Evolutionary conservation across 2,113 vertebrate genomes (phyloP).

Genomic region (Pithys albifrons): DNA sequence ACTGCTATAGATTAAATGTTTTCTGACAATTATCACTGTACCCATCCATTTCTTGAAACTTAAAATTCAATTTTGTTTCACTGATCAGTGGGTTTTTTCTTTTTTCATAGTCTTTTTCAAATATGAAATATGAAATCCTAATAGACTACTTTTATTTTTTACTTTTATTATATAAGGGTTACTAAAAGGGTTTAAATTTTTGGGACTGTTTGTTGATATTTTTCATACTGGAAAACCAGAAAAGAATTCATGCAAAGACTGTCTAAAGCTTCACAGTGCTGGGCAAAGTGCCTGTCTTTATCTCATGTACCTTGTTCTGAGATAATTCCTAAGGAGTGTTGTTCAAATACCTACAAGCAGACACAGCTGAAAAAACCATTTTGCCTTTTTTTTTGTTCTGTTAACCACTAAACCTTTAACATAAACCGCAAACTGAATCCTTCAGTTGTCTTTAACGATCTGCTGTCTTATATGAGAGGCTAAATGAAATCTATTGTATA

Average conservation of each 20-base stretch:
- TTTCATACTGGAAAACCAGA: not conserved
- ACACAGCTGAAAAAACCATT: not conserved
- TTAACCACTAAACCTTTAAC: not conserved
- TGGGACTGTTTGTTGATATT: not conserved
- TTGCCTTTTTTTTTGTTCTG: not conserved
- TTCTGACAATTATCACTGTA: not conserved
- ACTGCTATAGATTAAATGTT: not conserved
- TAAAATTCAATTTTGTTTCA: not conserved
- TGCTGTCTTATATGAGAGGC: not conserved
- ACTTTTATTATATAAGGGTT: not conserved
- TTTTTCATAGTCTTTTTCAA: not conserved
- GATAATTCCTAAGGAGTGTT: not conserved
- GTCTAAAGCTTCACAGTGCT: not conserved
- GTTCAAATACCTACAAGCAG: not conserved
- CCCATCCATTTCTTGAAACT: not conserved
- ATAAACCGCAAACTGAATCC: not conserved
- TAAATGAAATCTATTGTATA: not conserved
- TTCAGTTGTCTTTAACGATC: not conserved
- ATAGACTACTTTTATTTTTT: not conserved
- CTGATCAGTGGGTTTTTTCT: not conserved
- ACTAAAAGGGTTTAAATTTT: not conserved
- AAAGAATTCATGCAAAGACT: not conserved
- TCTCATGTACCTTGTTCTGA: not conserved
- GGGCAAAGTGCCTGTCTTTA: not conserved
- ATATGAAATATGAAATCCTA: not conserved